Base-by-base conservation (phyloP, 2,888 invertebrate species). In the Cosmia trapezina region DNA sequence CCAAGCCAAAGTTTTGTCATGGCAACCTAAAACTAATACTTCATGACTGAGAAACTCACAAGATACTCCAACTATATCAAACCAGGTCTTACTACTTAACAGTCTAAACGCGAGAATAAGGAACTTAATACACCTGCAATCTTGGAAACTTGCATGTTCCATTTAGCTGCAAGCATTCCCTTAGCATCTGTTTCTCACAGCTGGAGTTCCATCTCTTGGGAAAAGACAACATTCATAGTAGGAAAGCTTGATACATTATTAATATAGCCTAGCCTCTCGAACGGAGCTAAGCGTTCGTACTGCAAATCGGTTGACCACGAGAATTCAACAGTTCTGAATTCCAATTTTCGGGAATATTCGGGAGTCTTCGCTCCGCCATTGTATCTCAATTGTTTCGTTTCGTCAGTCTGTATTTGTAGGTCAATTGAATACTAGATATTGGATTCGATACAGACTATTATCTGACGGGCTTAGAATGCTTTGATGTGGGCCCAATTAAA, bases 91-190 rank as follows among this genome's bases (percentile, higher is more conserved):
- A 28, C 56, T 56, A 56, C 62, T 57, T 80, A 28, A 61, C 59
- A 76, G 37, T 62, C 28, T 70, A 54, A 45, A 62, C 28, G 19
- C 33, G 37, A 49, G 43, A 45, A 60, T 70, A 74, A 67, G 51
- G 33, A 68, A 65, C 57, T 33, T 53, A 59, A 5, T 69, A 37
- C 7, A 53, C 62, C 57, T 63, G 57, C 67, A 83, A 81, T 83
- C 80, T 80, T 70, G 51, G 49, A 66, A 80, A 80, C 80, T 64
- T 70, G 66, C 56, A 60, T 51, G 75, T 66, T 74, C 59, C 54
- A 83, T 78, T 83, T 69, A 73, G 62, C 83, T 45, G 28, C 9
- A 22, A 83, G 41, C 62, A 80, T 49, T 80, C 80, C 80, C 83
- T 28, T 22, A 69, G 68, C 83, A 54, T 74, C 83, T 83, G 80